A percentile compares a stretch with the other conserved stretches of the same genome.
Evolutionary conservation across 2,888 invertebrate species (phyloP).

Genomic region (Pandemis heparana): DNA sequence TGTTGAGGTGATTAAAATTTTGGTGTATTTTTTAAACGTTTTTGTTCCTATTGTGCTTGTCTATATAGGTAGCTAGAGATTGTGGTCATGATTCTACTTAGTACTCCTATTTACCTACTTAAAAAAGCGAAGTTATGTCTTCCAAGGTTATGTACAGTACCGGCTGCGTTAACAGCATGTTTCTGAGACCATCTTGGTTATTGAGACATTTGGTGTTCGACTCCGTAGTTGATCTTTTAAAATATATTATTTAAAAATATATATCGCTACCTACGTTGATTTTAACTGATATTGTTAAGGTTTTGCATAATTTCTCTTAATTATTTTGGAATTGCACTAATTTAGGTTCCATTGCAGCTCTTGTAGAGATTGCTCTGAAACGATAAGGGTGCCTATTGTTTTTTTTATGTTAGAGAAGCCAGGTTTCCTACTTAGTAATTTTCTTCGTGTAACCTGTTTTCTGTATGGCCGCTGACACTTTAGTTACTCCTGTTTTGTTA

Average conservation of each 20-base stretch:
- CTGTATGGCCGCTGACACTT: too few species aligned
- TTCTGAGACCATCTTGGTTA: neutral
- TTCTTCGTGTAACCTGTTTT: too few species aligned
- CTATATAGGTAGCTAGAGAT: neutral
- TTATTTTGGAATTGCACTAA: too few species aligned
- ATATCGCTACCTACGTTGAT: too few species aligned
- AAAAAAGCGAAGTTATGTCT: neutral
- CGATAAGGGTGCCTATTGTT: too few species aligned
- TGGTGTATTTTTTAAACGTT: neutral
- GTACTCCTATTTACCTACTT: neutral
- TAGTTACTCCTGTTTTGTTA: too few species aligned
- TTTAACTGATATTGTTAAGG: too few species aligned
- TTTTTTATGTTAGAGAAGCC: too few species aligned
- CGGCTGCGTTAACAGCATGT: neutral
- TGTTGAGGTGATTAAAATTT: neutral
- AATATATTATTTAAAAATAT: neutral
- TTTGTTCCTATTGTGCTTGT: neutral
- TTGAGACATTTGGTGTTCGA: neutral
- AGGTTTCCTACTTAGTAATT: too few species aligned
- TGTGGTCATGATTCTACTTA: neutral
- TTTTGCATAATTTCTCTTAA: too few species aligned
- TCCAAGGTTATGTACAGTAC: slow-evolving; percentile 9
- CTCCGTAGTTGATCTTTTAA: neutral
- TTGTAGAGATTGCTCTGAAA: too few species aligned
- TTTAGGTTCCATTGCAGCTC: too few species aligned